Evolutionary conservation across 2,797 vertebrate species (phyloP).

Genomic region (Dendrocincla tyrannina): DNA sequence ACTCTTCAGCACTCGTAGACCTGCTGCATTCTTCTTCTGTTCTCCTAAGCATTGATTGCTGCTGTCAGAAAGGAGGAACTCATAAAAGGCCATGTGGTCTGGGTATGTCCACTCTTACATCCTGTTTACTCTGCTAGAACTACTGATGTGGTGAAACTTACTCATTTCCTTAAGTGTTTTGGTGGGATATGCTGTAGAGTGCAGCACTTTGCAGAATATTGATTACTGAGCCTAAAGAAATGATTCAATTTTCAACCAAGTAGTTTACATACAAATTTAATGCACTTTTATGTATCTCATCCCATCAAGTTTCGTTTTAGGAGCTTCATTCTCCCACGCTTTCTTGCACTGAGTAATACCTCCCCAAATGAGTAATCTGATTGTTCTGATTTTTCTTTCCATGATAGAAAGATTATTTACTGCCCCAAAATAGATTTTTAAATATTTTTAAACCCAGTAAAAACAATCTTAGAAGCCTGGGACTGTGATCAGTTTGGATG

Average conservation of each 20-base stretch:
- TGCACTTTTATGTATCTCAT: neutral
- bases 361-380: constrained; percentile 28
- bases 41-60: neutral
- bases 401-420: constrained; percentile 24
- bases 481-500: neutral
- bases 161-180: neutral
- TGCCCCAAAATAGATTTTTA: neutral
- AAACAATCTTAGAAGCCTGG: neutral
- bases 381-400: constrained; percentile 50
- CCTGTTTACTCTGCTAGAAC: constrained; percentile 44
- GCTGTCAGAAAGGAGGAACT: constrained; percentile 1
- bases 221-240: neutral
- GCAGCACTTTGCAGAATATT: neutral
- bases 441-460: neutral
- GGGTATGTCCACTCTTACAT: constrained; percentile 20
- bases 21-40: neutral
- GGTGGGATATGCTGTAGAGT: neutral
- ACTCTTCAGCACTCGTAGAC: neutral
- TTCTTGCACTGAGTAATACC: constrained; percentile 47
- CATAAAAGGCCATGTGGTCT: neutral
- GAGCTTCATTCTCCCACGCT: constrained; percentile 11
- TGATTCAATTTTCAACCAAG: neutral
- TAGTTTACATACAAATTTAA: neutral
- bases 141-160: neutral
- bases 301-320: neutral